These are phyloP conservation scores for Allobates femoralis DNA, from an alignment of 2,797 vertebrate genomes.

Conservation along the genomic window DNA sequence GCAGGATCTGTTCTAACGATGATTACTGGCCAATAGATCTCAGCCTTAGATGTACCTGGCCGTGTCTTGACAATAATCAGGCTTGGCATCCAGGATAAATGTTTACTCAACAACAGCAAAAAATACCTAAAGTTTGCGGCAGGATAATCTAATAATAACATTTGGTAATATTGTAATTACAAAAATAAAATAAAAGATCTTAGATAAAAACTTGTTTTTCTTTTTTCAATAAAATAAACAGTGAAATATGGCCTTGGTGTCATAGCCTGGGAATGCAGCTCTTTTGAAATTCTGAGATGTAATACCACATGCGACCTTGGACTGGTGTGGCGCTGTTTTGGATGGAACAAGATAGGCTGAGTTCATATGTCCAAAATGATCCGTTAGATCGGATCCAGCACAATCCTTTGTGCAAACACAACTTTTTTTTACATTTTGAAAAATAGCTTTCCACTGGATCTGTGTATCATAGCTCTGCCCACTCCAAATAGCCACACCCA, in stretches of 20 bases:
- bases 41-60: constrained; percentile 1
- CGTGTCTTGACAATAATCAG: constrained; percentile 33
- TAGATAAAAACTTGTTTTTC: not conserved
- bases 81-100: constrained; percentile 30
- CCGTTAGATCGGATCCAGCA: too few relatives aligned
- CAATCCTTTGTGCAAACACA: too few relatives aligned
- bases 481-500: too few relatives aligned
- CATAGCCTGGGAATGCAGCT: not conserved
- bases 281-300: not conserved
- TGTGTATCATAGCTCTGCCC: too few relatives aligned
- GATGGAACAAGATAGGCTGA: too few relatives aligned
- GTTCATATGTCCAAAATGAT: too few relatives aligned
- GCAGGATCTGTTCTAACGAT: not conserved
- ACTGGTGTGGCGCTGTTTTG: not conserved
- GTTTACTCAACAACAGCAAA: constrained; percentile 42
- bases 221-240: too few relatives aligned
- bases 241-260: too few relatives aligned
- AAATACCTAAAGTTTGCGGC: constrained; percentile 63
- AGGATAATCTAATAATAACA: constrained; percentile 52
- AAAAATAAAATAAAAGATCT: not conserved
- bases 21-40: not conserved
- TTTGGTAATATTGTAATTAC: too few relatives aligned
- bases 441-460: too few relatives aligned
- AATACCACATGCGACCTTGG: not conserved
- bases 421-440: too few relatives aligned